Evolutionary conservation across 1,140 invertebrate genomes (phyloP).

Genomic region (Chrysopa pallens): DNA sequence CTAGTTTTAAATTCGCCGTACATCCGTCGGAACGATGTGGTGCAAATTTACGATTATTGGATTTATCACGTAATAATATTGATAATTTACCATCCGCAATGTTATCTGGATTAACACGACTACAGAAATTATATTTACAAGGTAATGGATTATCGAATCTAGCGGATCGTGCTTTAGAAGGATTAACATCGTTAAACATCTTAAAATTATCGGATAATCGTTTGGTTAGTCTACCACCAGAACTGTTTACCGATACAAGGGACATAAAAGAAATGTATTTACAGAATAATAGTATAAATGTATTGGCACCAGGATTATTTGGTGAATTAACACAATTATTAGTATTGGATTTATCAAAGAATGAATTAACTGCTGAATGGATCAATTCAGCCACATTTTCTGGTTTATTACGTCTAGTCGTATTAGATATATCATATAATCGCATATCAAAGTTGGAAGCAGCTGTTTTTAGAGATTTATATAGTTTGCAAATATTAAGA

Average conservation of each 20-base stretch:
- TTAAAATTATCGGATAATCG: constrained; percentile 69
- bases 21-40: constrained; percentile 46
- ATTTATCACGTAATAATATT: constrained; percentile 68
- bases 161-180: constrained; percentile 65
- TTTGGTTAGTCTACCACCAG: constrained; percentile 60
- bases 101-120: constrained; percentile 40
- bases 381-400: constrained; percentile 72
- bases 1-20: constrained; percentile 52
- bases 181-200: constrained; percentile 52
- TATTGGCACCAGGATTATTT: constrained; percentile 70
- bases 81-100: constrained; percentile 57
- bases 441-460: constrained; percentile 59
- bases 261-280: constrained; percentile 68
- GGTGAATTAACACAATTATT: constrained; percentile 61
- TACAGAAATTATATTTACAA: constrained; percentile 40
- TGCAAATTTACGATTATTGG: constrained; percentile 49
- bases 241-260: constrained; percentile 60
- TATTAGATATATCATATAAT: constrained; percentile 68
- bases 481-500: constrained; percentile 62
- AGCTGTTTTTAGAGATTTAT: constrained; percentile 60
- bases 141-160: constrained; percentile 54
- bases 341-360: constrained; percentile 67
- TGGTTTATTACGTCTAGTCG: constrained; percentile 58
- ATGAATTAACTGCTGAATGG: constrained; percentile 74
- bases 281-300: constrained; percentile 72